Evolutionary conservation across 2,888 invertebrate species (phyloP).

Genomic region (Urechis unicinctus): DNA sequence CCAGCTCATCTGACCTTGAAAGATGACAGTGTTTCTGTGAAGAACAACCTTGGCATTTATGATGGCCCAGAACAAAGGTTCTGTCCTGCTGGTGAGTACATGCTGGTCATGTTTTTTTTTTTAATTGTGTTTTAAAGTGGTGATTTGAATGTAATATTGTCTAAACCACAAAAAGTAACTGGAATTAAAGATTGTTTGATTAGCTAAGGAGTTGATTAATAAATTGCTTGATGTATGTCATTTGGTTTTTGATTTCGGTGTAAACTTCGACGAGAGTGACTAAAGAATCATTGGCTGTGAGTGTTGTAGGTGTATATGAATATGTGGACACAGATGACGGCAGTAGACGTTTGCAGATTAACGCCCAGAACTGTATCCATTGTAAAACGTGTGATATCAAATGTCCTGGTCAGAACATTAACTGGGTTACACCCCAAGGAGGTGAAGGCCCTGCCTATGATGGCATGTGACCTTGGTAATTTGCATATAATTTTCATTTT

Average conservation of each 20-base stretch:
- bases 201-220: neutral
- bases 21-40: conserved; percentile 83
- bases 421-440: conserved; percentile 99
- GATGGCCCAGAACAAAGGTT: conserved; percentile 95
- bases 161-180: too few relatives aligned
- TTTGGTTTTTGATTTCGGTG: too few relatives aligned
- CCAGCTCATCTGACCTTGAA: conserved; percentile 89
- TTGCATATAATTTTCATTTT: too few relatives aligned
- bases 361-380: conserved; percentile 98
- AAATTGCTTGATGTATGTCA: too few relatives aligned
- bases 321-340: conserved; percentile 86
- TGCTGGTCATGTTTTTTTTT: too few relatives aligned
- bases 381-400: conserved; percentile 99
- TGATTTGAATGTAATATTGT: too few relatives aligned
- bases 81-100: conserved; percentile 81
- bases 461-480: conserved; percentile 78
- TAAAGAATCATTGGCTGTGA: neutral
- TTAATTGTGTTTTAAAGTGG: too few relatives aligned
- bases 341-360: conserved; percentile 81
- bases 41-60: conserved; percentile 73
- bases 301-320: conserved; percentile 83
- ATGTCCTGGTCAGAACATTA: conserved; percentile 97
- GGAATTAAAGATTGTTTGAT: neutral
- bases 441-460: conserved; percentile 98
- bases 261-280: too few relatives aligned